These are phyloP conservation scores for Carcharodon carcharias DNA, from an alignment of 2,797 vertebrate genomes.

Conservation along the genomic window DNA sequence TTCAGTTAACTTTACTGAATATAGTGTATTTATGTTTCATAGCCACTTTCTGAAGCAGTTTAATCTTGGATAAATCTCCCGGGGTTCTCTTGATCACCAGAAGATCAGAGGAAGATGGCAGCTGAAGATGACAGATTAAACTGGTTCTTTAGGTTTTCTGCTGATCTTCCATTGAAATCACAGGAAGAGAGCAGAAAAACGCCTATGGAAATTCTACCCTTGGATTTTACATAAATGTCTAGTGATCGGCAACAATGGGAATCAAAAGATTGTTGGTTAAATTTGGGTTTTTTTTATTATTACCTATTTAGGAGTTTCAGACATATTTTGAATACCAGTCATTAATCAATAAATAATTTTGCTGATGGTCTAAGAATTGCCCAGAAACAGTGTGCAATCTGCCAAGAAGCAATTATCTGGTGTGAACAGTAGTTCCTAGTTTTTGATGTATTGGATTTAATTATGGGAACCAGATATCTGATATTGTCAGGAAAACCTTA, in stretches of 20 bases:
- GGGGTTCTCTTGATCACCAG: background rate
- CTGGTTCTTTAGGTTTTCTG: background rate
- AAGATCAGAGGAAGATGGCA: background rate
- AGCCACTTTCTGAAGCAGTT: background rate
- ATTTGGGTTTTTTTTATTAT: background rate
- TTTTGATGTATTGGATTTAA: background rate
- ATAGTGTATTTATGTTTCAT: background rate
- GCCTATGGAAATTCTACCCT: background rate
- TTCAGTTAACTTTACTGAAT: background rate
- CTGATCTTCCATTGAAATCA: background rate
- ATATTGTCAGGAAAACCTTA: background rate
- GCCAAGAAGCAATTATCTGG: background rate
- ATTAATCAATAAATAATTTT: background rate
- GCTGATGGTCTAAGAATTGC: background rate
- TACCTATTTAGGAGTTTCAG: background rate
- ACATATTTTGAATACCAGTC: background rate
- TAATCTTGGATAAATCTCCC: background rate
- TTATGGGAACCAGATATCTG: background rate
- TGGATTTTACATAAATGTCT: background rate
- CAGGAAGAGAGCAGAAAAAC: background rate
- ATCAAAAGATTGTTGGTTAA: background rate
- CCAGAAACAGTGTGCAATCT: background rate
- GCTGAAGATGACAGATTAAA: background rate
- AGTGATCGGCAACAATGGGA: background rate
- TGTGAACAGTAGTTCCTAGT: background rate